Percentiles rank a stretch among this genome's conserved stretches.
These are phyloP conservation scores for Catostomus latipinnis DNA, from an alignment of 2,797 vertebrate genomes.

Conservation along the genomic window DNA sequence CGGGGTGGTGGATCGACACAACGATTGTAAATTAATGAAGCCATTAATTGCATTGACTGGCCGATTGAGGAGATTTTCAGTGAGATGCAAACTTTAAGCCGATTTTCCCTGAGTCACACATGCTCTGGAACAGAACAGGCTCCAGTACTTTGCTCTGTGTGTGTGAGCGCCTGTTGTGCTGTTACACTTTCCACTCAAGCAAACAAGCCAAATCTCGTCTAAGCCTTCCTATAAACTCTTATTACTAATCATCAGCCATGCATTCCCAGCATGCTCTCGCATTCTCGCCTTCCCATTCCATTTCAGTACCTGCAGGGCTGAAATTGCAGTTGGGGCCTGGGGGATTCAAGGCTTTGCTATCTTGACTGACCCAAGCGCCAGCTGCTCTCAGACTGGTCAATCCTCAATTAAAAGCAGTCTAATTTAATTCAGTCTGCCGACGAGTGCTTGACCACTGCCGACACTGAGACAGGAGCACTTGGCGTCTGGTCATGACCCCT, in stretches of 20 bases:
- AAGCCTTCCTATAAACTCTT: conserved; percentile 52
- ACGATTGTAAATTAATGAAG: conserved; percentile 53
- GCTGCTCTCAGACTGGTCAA: conserved; percentile 83
- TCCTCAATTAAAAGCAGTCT: conserved; percentile 84
- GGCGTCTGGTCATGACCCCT: conserved; percentile 57
- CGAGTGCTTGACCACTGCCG: conserved; percentile 71
- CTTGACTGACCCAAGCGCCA: conserved; percentile 73
- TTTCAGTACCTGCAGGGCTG: conserved; percentile 59
- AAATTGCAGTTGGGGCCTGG: conserved; percentile 77
- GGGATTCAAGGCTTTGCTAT: conserved; percentile 72
- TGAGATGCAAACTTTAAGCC: conserved; percentile 36
- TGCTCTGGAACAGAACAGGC: background rate
- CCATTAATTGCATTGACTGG: conserved; percentile 46
- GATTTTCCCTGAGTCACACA: conserved; percentile 41
- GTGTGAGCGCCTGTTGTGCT: conserved; percentile 14
- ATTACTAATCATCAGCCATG: conserved; percentile 52
- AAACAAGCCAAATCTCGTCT: conserved; percentile 54
- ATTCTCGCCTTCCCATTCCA: conserved; percentile 49
- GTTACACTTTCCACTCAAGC: conserved; percentile 44
- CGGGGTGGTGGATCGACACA: conserved; percentile 17
- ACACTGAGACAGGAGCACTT: conserved; percentile 64
- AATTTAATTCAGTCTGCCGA: conserved; percentile 79
- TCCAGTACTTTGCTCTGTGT: background rate
- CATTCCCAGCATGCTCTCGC: conserved; percentile 48
- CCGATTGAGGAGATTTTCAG: conserved; percentile 41